Evolutionary conservation across 2,113 vertebrate species (phyloP).

Genomic region (Nothobranchius kuhntae): DNA sequence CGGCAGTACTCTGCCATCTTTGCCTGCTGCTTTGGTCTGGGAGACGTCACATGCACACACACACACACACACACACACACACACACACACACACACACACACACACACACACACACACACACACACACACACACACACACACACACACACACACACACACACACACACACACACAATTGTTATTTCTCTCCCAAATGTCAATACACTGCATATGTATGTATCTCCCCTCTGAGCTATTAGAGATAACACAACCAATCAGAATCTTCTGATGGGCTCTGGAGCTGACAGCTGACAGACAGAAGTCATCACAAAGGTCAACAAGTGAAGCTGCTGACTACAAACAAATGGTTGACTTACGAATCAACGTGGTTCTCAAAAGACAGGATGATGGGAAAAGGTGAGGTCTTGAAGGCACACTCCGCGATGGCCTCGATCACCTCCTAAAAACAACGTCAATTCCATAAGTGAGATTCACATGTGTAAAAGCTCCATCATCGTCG

Average conservation of each 20-base stretch:
- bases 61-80: constrained; percentile 7
- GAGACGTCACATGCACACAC: constrained; percentile 33
- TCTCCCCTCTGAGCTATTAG: constrained; percentile 1
- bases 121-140: constrained; percentile 17
- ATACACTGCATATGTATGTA: constrained; percentile 17
- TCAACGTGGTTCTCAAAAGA: constrained; percentile 99
- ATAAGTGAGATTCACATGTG: no score
- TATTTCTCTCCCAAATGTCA: constrained; percentile 10
- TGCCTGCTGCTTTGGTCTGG: constrained; percentile 95
- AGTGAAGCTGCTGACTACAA: neutral
- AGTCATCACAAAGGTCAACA: constrained; percentile 10
- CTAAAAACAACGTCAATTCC: constrained; percentile 66
- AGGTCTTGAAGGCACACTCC: constrained; percentile 98
- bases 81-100: constrained; percentile 18
- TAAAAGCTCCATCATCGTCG: no score
- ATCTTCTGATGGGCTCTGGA: neutral
- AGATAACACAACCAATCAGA: constrained; percentile 6
- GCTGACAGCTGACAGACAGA: neutral
- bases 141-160: neutral
- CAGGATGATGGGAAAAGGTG: constrained; percentile 92
- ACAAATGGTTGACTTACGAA: constrained; percentile 86
- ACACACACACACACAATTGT: constrained; percentile 8
- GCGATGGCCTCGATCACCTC: constrained; percentile 98
- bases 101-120: no score
- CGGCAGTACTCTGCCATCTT: constrained; percentile 99